A percentile compares a stretch with the other conserved stretches of the same genome.
Evolutionary conservation across 2,888 invertebrate species (phyloP).

Genomic region (Apodemia hepburni): DNA sequence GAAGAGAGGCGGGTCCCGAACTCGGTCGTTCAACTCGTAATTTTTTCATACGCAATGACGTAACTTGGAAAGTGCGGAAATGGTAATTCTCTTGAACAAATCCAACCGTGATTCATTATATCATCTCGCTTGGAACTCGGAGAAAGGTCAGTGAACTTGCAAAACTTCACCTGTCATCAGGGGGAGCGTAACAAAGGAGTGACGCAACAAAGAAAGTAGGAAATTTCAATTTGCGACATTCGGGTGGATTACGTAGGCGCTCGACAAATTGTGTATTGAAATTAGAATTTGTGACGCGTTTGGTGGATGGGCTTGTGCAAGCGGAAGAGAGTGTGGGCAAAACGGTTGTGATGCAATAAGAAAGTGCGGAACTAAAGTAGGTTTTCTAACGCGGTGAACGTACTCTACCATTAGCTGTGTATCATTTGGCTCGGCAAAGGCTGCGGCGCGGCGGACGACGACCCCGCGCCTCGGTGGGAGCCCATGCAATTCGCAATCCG

Average conservation of each 20-base stretch:
- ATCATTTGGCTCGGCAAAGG: slow-evolving; percentile 56
- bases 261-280: slow-evolving; percentile 37
- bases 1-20: slow-evolving; percentile 48
- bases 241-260: slow-evolving; percentile 34
- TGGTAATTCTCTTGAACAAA: slow-evolving; percentile 58
- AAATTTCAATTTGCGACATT: slow-evolving; percentile 21
- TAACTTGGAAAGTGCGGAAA: slow-evolving; percentile 77
- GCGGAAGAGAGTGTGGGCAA: slow-evolving; percentile 71
- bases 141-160: slow-evolving; percentile 72
- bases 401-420: slow-evolving; percentile 70
- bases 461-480: slow-evolving; percentile 46
- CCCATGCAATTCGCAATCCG: slow-evolving; percentile 56
- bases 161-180: slow-evolving; percentile 68
- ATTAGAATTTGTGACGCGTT: slow-evolving; percentile 44
- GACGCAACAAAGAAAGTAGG: slow-evolving; percentile 62
- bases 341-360: slow-evolving; percentile 76
- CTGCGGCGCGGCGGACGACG: slow-evolving; percentile 42
- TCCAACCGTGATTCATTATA: slow-evolving; percentile 59
- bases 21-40: slow-evolving; percentile 62
- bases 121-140: slow-evolving; percentile 56
- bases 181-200: slow-evolving; percentile 53
- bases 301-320: slow-evolving; percentile 61
- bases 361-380: slow-evolving; percentile 78
- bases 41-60: slow-evolving; percentile 62
- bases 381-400: slow-evolving; percentile 77